Evolutionary conservation across 2,888 invertebrate species (phyloP).

Genomic region (Lasioglossum figueresi): DNA sequence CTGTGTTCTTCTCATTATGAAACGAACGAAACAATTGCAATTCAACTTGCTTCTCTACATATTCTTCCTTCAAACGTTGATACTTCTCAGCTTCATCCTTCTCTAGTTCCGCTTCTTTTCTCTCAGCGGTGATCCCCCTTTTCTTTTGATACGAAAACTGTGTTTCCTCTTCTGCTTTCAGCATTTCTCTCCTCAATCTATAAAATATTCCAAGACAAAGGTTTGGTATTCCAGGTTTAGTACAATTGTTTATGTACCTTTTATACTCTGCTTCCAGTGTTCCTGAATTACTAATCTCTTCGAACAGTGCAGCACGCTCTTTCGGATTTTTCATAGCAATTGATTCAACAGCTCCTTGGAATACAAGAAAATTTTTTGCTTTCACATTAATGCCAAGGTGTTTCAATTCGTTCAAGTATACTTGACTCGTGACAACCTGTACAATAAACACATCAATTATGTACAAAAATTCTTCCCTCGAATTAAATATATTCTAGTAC

Average conservation of each 20-base stretch:
- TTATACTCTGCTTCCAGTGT: constrained; percentile 98
- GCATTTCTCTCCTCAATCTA: constrained; percentile 95
- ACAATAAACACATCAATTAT: constrained; percentile 60
- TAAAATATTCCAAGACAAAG: not conserved
- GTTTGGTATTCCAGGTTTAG: not conserved
- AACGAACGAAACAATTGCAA: constrained; percentile 96
- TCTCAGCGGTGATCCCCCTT: constrained; percentile 98
- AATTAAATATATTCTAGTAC: not conserved
- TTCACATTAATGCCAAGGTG: constrained; percentile 98
- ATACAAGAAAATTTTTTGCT: constrained; percentile 99
- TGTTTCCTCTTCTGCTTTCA: constrained; percentile 98
- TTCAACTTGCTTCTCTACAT: constrained; percentile 96
- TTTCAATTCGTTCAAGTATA: constrained; percentile 95
- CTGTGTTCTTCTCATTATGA: constrained; percentile 97
- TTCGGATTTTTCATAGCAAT: constrained; percentile 99
- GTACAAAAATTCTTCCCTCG: not conserved
- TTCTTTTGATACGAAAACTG: constrained; percentile 99
- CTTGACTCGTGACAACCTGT: constrained; percentile 92
- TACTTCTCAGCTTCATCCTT: constrained; percentile 99
- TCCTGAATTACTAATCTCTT: constrained; percentile 99
- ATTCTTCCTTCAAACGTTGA: constrained; percentile 95
- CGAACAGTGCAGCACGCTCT: constrained; percentile 98
- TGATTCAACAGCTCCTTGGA: constrained; percentile 99
- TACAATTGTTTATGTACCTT: constrained; percentile 73
- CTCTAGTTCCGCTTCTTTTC: constrained; percentile 98